Percentiles rank a stretch among this genome's conserved stretches.
phyloP scores from a whole-genome alignment of 2,113 vertebrate species.

The Amblyopsis rosae region DNA sequence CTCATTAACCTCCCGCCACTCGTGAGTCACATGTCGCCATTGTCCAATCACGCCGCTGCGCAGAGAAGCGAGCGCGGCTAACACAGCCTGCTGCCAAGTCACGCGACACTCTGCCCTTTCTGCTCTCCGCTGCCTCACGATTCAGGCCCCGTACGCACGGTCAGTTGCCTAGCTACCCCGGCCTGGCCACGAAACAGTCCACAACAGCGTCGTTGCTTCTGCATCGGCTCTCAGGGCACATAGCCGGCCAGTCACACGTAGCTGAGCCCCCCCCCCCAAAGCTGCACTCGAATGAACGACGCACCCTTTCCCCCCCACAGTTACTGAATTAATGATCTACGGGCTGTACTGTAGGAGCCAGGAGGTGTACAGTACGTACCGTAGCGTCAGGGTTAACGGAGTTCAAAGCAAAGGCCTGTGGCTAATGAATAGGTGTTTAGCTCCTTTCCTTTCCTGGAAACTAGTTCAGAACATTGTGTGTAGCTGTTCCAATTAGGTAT shows the following conservation, averaged over 20 bases:
- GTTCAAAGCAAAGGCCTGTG: neutral
- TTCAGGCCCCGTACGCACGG: neutral
- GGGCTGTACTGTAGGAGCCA: too few relatives aligned
- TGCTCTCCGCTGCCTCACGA: neutral
- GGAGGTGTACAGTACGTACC: neutral
- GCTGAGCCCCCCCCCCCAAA: neutral
- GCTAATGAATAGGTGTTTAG: too few relatives aligned
- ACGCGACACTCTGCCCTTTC: too few relatives aligned
- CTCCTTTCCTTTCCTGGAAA: too few relatives aligned
- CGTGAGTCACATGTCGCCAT: too few relatives aligned
- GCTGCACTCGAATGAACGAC: constrained; percentile 2
- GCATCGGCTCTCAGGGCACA: neutral
- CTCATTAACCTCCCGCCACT: too few relatives aligned
- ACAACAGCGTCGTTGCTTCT: neutral
- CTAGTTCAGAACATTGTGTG: too few relatives aligned
- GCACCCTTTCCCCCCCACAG: neutral
- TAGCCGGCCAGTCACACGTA: neutral
- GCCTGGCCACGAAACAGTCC: too few relatives aligned
- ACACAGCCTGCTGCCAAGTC: too few relatives aligned
- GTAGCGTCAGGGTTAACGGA: neutral
- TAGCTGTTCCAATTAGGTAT: too few relatives aligned
- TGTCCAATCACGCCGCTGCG: too few relatives aligned
- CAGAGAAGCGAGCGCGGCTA: too few relatives aligned
- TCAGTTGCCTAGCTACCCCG: neutral
- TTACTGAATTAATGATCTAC: neutral